phyloP scores from a whole-genome alignment of 2,113 vertebrate genomes.

The Lethenteron camtschaticum region DNA sequence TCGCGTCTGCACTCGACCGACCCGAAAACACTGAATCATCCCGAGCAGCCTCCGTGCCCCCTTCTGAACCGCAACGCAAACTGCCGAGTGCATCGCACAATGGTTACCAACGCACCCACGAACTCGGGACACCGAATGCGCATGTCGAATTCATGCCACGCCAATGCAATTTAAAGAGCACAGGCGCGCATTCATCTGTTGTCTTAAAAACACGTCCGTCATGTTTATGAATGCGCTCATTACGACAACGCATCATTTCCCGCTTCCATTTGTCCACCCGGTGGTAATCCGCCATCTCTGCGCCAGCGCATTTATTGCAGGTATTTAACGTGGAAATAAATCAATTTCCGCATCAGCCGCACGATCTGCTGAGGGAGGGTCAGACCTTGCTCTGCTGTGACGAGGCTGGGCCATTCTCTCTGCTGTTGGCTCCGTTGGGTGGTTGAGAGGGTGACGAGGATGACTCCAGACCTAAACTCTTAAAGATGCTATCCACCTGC shows the following conservation, averaged over 20 bases:
- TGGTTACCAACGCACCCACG: neutral
- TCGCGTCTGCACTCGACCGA: too few species aligned
- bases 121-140: too few species aligned
- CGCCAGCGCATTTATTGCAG: neutral
- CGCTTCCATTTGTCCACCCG: neutral
- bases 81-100: neutral
- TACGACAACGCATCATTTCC: too few species aligned
- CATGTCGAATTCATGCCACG: constrained; percentile 7
- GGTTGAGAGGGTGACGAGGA: constrained; percentile 8
- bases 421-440: constrained; percentile 34
- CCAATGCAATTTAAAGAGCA: constrained; percentile 6
- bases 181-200: neutral
- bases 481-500: constrained; percentile 68
- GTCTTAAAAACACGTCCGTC: neutral
- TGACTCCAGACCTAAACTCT: constrained; percentile 25
- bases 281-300: neutral
- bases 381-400: too few species aligned
- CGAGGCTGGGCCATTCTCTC: constrained; percentile 40
- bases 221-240: too few species aligned
- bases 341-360: neutral
- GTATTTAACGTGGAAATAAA: neutral
- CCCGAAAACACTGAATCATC: too few species aligned
- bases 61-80: too few species aligned
- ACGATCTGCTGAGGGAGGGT: neutral
- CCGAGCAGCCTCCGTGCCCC: too few species aligned